Evolutionary conservation across 2,113 vertebrate species (phyloP).

Genomic region (Tichodroma muraria): DNA sequence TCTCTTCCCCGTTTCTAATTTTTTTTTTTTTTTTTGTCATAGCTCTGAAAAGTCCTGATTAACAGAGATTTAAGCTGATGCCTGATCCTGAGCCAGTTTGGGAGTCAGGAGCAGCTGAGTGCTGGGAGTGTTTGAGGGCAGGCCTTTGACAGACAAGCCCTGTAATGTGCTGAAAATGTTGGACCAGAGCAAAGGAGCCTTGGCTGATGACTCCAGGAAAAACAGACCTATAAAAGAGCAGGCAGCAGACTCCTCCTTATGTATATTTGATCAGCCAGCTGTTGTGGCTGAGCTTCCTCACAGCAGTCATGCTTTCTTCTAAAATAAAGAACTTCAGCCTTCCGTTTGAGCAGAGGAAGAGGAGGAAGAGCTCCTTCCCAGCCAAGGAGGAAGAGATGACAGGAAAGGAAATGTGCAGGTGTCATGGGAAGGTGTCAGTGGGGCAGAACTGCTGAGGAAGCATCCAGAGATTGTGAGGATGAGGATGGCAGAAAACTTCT

Average conservation of each 20-base stretch:
- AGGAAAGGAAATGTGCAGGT: neutral
- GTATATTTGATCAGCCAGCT: constrained; percentile 45
- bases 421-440: rapidly evolving
- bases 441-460: neutral
- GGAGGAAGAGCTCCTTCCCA: neutral
- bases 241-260: neutral
- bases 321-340: neutral
- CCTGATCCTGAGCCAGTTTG: neutral
- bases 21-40: neutral
- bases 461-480: neutral
- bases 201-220: neutral
- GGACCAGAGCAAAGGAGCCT: neutral
- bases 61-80: neutral
- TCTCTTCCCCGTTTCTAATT: neutral
- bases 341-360: neutral
- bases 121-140: neutral
- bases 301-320: neutral
- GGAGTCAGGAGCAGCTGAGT: neutral
- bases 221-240: neutral
- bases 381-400: neutral
- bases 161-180: neutral
- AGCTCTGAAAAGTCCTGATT: neutral
- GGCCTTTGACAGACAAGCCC: neutral
- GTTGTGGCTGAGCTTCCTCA: neutral
- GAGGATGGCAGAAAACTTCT: neutral